Base-by-base conservation (phyloP, 2,888 invertebrate genomes). In the Drosophila emarginata region DNA sequence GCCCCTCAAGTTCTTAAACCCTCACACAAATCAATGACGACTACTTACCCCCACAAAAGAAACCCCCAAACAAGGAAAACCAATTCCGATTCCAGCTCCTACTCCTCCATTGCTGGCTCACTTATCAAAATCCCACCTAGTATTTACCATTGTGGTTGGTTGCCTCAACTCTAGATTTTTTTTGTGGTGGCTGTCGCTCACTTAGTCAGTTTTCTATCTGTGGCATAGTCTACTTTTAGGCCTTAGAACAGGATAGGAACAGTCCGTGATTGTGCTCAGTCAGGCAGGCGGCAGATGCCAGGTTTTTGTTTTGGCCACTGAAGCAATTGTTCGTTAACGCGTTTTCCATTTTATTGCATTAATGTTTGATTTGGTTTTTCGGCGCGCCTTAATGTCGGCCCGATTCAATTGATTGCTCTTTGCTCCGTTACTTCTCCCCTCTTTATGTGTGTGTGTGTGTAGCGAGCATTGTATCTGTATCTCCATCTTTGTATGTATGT, bases 321-420 rank as follows among this genome's bases (percentile, higher is more conserved):
- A 74, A 71, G 80, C 84, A 87, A 89, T 87, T 86, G 89, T 78
- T 88, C 45, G 87, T 89, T 88, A 88, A 88, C 87, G 88, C 88
- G 85, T 88, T 88, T 88, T 87, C 88, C 88, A 89, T 88, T 88
- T 89, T 89, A 88, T 88, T 89, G 85, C 88, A 88, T 88, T 89
- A 89, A 87, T 89, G 83, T 85, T 89, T 89, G 89, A 88, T 88
- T 88, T 79, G 86, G 77, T 83, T 67, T 67, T 66, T 67, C 26
- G 67, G 71, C 79, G 67, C 71, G 54, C 57, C 65, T 57, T 72
- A 76, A 71, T 66, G 72, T 67, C 61, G 57, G 68, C 54, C 70
- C 76, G 80, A 73, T 75, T 73, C 69, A 85, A 85, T 82, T 85
- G 86, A 82, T 82, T 82, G 81, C 82, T 74, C 53, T 63, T 61